Evolutionary conservation across 2,797 vertebrate species (phyloP), one percentile per base, ranked within the genome.

Genomic region (Odontamblyopus lacepedii): DNA sequence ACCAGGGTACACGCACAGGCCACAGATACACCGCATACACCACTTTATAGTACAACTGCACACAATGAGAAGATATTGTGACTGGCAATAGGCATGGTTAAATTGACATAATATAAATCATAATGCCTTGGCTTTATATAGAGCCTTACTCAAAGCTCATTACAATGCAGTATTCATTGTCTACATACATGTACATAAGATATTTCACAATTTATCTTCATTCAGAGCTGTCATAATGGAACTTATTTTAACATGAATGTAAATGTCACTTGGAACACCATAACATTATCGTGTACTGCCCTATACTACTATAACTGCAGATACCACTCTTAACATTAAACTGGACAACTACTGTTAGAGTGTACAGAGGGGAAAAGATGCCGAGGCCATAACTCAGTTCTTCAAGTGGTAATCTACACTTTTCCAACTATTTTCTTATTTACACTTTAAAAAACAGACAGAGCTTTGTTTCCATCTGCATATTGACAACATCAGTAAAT

Each of bases 401-500:
- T 19, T 71, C 19, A 4, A 29, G 38, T 53, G 9, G 12, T 1
- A 23, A 51, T 51, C 48, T 30, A 63, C 63, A 30, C 2, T 41
- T 56, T 68, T 65, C 61, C 8, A 11, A 53, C 30, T 19, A 51
- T 7, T 51, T 55, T 41, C 68, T 38, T 53, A 53, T 77, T 48
- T 41, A 12, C 8, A 38, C 41, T 50, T 55, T 48, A 8, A 19
- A 67, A 51, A 32, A 66, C 1, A 50, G 27, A 27, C 48, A 53
- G 16, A 19, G 50, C 44, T 67, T 18, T 56, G 27, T n/a, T 67
- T 4, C 7, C 55, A 59, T 69, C 44, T 69, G 32, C 67, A 69
- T 69, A 41, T 26, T 67, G 50, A 67, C 65, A 53, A 53, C 50
- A 55, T 53, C 48, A 50, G 41, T 66, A 66, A 66, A 32, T 55